Evolutionary conservation across 1,140 invertebrate genomes (phyloP).

Genomic region (Drosophila orosa): DNA sequence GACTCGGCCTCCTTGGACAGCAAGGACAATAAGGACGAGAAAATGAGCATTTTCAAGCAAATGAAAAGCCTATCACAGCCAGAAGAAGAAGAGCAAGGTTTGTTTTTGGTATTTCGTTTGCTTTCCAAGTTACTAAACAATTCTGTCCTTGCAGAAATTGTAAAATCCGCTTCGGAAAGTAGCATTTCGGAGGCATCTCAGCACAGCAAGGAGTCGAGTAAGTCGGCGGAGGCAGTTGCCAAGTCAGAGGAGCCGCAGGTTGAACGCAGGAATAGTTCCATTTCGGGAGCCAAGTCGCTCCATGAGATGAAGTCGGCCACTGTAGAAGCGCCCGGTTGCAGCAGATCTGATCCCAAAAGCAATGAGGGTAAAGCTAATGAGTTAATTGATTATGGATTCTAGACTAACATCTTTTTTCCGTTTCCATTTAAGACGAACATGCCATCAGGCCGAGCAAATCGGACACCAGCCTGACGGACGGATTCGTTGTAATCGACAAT

Average conservation of each 20-base stretch:
- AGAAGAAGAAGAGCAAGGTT: constrained; percentile 66
- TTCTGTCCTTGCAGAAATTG: constrained; percentile 79
- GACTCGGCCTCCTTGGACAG: constrained; percentile 71
- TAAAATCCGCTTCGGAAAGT: constrained; percentile 93
- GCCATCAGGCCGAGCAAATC: constrained; percentile 92
- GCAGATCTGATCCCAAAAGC: constrained; percentile 46
- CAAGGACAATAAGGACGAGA: constrained; percentile 84
- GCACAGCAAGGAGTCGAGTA: constrained; percentile 89
- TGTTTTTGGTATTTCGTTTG: background rate
- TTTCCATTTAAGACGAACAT: constrained; percentile 77
- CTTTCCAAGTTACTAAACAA: background rate
- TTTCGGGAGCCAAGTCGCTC: constrained; percentile 79
- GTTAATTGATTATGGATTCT: too few species aligned
- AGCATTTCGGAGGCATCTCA: constrained; percentile 91
- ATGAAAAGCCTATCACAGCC: constrained; percentile 86
- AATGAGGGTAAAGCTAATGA: constrained; percentile 55
- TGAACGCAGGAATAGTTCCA: constrained; percentile 73
- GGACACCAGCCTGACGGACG: constrained; percentile 95
- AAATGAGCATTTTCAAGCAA: constrained; percentile 89
- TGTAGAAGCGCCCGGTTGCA: constrained; percentile 51
- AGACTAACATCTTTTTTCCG: background rate
- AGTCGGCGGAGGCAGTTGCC: constrained; percentile 87
- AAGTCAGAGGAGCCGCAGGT: constrained; percentile 24
- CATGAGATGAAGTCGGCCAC: constrained; percentile 83
- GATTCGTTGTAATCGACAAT: constrained; percentile 91